Conservation (phyloP, 2,888 invertebrate genomes). For the Eulithis testata region DNA sequence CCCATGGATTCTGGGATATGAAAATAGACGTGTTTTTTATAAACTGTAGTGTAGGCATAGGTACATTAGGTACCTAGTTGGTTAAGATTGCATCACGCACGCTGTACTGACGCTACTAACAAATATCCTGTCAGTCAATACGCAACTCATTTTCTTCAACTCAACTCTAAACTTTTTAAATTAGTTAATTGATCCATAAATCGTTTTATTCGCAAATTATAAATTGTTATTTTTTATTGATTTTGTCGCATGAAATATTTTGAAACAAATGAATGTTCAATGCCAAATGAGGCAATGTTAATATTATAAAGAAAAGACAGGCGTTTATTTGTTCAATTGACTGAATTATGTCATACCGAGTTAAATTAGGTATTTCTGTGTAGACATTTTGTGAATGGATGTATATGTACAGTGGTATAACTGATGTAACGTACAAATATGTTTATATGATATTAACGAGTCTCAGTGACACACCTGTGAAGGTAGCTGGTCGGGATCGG, state of each 20-base stretch:
- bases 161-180: too few relatives aligned
- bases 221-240: not conserved
- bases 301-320: slow-evolving; percentile 50
- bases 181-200: too few relatives aligned
- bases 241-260: slow-evolving; percentile 1
- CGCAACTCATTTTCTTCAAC: too few relatives aligned
- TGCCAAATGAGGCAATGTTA: slow-evolving; percentile 45
- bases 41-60: not conserved
- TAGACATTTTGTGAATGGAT: not conserved
- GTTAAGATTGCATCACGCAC: too few relatives aligned
- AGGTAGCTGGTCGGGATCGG: slow-evolving; percentile 62
- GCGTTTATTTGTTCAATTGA: slow-evolving; percentile 64
- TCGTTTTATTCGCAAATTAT: not conserved
- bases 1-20: slow-evolving; percentile 16
- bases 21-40: slow-evolving; percentile 5
- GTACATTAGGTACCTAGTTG: too few relatives aligned
- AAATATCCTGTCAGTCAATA: too few relatives aligned
- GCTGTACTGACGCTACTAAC: too few relatives aligned
- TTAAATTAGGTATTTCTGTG: slow-evolving; percentile 50
- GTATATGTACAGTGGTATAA: too few relatives aligned
- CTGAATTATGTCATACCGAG: slow-evolving; percentile 49
- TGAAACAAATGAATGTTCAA: slow-evolving; percentile 39
- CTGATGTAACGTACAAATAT: not conserved
- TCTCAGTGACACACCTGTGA: slow-evolving; percentile 63
- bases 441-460: slow-evolving; percentile 38